A percentile compares a stretch with the other conserved stretches of the same genome.
These are phyloP conservation scores for Blera fallax DNA, from an alignment of 2,888 invertebrate genomes.

Conservation along the genomic window DNA sequence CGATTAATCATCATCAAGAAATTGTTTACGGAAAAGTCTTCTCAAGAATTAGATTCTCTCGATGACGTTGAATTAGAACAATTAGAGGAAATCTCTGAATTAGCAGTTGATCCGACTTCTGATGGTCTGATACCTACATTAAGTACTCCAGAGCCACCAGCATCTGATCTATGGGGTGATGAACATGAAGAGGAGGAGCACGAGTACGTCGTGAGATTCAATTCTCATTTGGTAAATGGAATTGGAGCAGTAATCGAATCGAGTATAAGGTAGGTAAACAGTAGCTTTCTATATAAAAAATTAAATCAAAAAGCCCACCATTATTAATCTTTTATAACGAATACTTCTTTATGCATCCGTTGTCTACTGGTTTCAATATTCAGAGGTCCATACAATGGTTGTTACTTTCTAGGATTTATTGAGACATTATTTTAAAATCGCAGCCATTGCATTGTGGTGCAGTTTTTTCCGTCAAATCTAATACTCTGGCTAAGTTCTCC, in stretches of 20 bases:
- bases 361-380: too few relatives aligned
- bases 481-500: too few relatives aligned
- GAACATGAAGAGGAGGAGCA: slow-evolving; percentile 77
- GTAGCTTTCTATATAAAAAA: too few relatives aligned
- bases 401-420: too few relatives aligned
- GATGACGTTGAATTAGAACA: slow-evolving; percentile 77
- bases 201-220: slow-evolving; percentile 72
- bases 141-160: slow-evolving; percentile 75
- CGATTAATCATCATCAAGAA: slow-evolving; percentile 80
- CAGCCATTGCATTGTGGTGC: too few relatives aligned
- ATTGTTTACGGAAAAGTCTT: slow-evolving; percentile 77
- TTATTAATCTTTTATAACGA: too few relatives aligned
- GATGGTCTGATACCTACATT: slow-evolving; percentile 68
- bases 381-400: too few relatives aligned
- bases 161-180: slow-evolving; percentile 83
- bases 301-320: too few relatives aligned
- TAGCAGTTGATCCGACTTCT: slow-evolving; percentile 6
- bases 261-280: slow-evolving; percentile 39
- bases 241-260: slow-evolving; percentile 43
- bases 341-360: too few relatives aligned
- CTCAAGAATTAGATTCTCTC: slow-evolving; percentile 73
- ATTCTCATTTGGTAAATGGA: slow-evolving; percentile 55
- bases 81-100: slow-evolving; percentile 70
- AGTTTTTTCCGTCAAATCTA: too few relatives aligned
- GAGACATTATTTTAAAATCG: too few relatives aligned